Percentiles rank a stretch among this genome's conserved stretches.
phyloP scores from a whole-genome alignment of 2,888 invertebrate species.

The Aspidapion aeneum region DNA sequence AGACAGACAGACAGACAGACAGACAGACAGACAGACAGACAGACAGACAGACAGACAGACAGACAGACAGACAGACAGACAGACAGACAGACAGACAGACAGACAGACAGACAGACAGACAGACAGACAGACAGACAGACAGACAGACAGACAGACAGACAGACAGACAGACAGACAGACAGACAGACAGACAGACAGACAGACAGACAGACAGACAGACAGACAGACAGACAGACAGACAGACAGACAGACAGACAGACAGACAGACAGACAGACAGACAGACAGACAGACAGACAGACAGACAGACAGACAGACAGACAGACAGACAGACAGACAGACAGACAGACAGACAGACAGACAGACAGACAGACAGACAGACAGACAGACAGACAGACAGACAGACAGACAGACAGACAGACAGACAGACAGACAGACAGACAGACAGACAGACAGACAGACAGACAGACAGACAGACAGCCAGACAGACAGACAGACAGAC shows the following conservation, averaged over 20 bases:
- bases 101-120: conserved; percentile 15
- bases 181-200: conserved; percentile 12
- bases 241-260: conserved; percentile 15
- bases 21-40: conserved; percentile 13
- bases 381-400: conserved; percentile 14
- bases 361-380: conserved; percentile 13
- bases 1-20: conserved; percentile 12
- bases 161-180: conserved; percentile 12
- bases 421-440: conserved; percentile 15
- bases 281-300: conserved; percentile 16
- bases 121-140: conserved; percentile 15
- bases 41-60: too few relatives aligned
- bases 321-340: conserved; percentile 13
- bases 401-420: conserved; percentile 14
- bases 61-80: conserved; percentile 13
- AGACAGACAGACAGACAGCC: too few relatives aligned
- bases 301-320: conserved; percentile 14
- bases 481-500: too few relatives aligned
- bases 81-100: conserved; percentile 13
- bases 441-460: conserved; percentile 14
- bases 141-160: conserved; percentile 13
- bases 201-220: conserved; percentile 13
- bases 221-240: conserved; percentile 10
- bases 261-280: conserved; percentile 16
- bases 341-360: too few relatives aligned